Evolutionary conservation across 2,797 vertebrate species (phyloP).

Genomic region (Alca torda): DNA sequence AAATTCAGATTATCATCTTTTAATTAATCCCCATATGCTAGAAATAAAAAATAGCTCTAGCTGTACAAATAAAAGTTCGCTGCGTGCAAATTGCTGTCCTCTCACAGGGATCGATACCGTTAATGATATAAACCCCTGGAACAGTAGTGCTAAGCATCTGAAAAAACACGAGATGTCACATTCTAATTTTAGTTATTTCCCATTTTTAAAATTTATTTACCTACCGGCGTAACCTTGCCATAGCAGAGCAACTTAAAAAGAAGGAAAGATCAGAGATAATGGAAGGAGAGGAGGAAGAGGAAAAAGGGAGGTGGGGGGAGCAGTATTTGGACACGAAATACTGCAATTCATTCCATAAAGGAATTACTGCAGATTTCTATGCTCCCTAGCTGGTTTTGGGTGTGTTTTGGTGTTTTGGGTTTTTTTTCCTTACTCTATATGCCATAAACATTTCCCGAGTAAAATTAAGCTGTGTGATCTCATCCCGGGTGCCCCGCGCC

Average conservation of each 20-base stretch:
- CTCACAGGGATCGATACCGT: background rate
- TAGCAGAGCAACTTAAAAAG: background rate
- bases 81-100: background rate
- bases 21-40: background rate
- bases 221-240: background rate
- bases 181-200: background rate
- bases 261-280: background rate
- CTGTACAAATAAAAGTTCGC: background rate
- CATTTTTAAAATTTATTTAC: background rate
- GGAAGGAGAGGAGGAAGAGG: background rate
- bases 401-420: background rate
- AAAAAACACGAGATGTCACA: background rate
- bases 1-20: background rate
- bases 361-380: background rate
- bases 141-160: background rate
- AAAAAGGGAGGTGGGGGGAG: accelerated
- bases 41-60: background rate
- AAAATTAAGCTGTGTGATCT: background rate
- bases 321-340: background rate
- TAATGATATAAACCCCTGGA: background rate
- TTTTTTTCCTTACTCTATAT: accelerated
- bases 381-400: background rate
- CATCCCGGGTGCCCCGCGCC: background rate
- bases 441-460: background rate
- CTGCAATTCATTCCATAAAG: accelerated